Evolutionary conservation across 1,140 invertebrate species (phyloP).

Genomic region (Trinorchestia longiramus): DNA sequence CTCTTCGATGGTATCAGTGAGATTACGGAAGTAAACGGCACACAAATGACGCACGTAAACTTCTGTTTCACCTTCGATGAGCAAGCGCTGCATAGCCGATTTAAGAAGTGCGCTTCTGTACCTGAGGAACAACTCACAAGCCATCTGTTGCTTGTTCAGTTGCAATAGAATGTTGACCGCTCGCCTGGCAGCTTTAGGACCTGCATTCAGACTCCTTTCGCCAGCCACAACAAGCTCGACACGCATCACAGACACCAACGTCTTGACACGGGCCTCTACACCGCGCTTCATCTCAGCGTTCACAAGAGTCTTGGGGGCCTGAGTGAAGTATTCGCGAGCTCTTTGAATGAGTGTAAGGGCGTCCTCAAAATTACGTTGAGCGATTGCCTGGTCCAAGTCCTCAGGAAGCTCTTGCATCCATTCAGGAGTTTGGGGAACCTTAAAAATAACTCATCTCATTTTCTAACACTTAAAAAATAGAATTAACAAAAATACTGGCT

Average conservation of each 20-base stretch:
- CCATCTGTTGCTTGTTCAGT: slow-evolving; percentile 75
- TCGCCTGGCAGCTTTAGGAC: slow-evolving; percentile 85
- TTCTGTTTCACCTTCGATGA: slow-evolving; percentile 87
- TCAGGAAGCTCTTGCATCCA: slow-evolving; percentile 94
- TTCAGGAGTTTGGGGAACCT: slow-evolving; percentile 75
- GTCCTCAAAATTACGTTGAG: slow-evolving; percentile 97
- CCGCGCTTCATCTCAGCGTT: slow-evolving; percentile 65
- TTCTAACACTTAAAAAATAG: neutral
- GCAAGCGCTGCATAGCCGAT: slow-evolving; percentile 85
- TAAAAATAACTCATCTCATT: neutral
- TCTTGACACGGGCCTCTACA: slow-evolving; percentile 62
- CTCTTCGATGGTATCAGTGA: slow-evolving; percentile 88
- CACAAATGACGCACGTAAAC: slow-evolving; percentile 87
- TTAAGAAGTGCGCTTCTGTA: slow-evolving; percentile 87
- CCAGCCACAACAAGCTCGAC: slow-evolving; percentile 89
- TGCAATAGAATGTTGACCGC: slow-evolving; percentile 89
- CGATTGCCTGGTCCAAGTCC: slow-evolving; percentile 95
- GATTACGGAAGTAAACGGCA: slow-evolving; percentile 88
- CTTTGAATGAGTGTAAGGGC: slow-evolving; percentile 88
- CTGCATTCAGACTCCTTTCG: slow-evolving; percentile 92
- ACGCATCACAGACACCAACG: slow-evolving; percentile 82
- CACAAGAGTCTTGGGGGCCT: slow-evolving; percentile 60
- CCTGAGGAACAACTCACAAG: slow-evolving; percentile 88
- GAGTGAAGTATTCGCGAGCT: slow-evolving; percentile 74
- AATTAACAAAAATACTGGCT: neutral